These are phyloP conservation scores for Chondrilla cf. caribensis DNA, from an alignment of 37 sponge, comb jelly and placozoan species.

Conservation along the genomic window DNA sequence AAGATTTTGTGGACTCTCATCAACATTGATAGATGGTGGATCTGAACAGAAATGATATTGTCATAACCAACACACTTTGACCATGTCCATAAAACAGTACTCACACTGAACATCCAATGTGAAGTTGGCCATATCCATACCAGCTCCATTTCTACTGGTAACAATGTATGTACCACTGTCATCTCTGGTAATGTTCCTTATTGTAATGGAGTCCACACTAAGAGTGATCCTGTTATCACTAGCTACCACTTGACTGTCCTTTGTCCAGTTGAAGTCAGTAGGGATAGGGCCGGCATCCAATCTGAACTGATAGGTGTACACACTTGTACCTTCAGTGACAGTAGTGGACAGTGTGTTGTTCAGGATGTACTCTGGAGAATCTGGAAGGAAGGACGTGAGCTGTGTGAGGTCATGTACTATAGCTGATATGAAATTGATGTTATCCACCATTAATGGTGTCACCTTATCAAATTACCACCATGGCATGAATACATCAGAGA, in stretches of 20 bases:
- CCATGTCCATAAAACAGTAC: not conserved
- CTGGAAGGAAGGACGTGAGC: no score
- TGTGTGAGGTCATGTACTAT: no score
- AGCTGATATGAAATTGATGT: no score
- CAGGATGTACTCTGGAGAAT: no score
- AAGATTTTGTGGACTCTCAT: no score
- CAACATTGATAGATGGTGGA: no score
- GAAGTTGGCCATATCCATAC: not conserved
- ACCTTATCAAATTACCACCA: no score
- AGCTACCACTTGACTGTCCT: not conserved
- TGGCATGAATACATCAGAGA: no score
- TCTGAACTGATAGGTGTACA: constrained; percentile 2
- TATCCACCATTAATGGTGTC: no score
- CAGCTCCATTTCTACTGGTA: not conserved
- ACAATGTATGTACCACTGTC: not conserved
- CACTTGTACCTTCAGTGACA: not conserved
- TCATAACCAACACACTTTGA: no score
- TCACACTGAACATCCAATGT: constrained; percentile 15
- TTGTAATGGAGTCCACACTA: not conserved
- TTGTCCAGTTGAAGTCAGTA: not conserved
- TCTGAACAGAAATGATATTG: no score
- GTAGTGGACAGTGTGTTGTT: constrained; percentile 37
- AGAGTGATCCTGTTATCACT: not conserved
- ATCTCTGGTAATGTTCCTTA: not conserved
- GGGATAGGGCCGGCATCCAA: not conserved